Base-by-base conservation (phyloP, 2,113 vertebrate genomes). In the Mugil cephalus region DNA sequence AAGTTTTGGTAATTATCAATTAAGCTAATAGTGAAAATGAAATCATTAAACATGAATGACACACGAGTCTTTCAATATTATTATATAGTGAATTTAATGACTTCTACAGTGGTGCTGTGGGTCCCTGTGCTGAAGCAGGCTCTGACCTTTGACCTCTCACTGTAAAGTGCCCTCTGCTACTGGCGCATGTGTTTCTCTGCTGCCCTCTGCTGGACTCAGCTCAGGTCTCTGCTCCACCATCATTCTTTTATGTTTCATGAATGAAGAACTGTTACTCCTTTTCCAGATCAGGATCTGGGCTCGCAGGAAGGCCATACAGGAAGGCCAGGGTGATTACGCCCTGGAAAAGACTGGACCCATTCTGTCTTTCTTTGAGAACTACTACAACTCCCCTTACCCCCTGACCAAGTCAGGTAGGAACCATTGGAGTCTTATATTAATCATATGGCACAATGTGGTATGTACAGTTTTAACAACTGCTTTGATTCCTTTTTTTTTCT, bases 241-340 rank as follows among this genome's bases (percentile, higher is more conserved):
- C 11, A 3, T 73, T n/a, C 45, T 5, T 54, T 36, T 24, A 7
- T 55, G 17, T 4, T 35, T 10, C 10, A 1, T 62, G 46, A 12
- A n/a, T 34, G 12, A 48, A 51, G 7, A 1, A 1, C 15, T 38
- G 2, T 67, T 50, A 76, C 38, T 43, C 15, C 19, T 62, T 14
- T 51, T 69, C 9, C 83, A 99, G 97, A 94, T 98, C 66, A 90
- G 95, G 45, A 96, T 99, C 87, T 99, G 97, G 96, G 96, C 95
- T 67, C 95, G 97, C 9, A 95, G 79, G 9, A 61, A 76, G 1
- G 96, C 96, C 30, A 96, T 96, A 0, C 0, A 0, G 0, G 75
- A 78, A 0, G 82, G 74, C 0, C 96, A 97, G 2, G 95, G 95
- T 0, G 0, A 0, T 0, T 99, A 99, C 0, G 95, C 96, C 0